Base-by-base conservation (phyloP, 1,140 invertebrate genomes). In the Liolophura sinensis region DNA sequence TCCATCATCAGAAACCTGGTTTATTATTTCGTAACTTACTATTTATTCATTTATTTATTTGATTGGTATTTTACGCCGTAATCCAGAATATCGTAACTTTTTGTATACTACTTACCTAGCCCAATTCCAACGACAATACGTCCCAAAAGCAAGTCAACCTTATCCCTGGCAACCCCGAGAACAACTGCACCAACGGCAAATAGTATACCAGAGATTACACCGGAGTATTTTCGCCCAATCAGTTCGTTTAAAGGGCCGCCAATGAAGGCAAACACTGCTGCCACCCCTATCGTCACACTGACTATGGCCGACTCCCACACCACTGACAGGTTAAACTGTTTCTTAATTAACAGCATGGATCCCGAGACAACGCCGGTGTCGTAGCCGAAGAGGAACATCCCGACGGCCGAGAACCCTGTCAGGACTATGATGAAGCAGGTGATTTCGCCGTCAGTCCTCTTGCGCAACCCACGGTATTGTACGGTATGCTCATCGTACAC, bases 331-430 rank as follows among this genome's bases (percentile, higher is more conserved):
- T 73, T 58, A 64, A 76, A 80, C 48, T 73, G 63, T n/a, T 77
- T 69, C 54, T 71, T 71, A 46, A 82, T 78, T 18, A 89, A 82
- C 22, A 90, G 76, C 87, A 90, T 88, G 15, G 89, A 88, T 6
- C 88, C 88, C 0, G 88, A 89, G 6, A 90, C 86, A 46, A 90
- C 88, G 5, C 89, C 89, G 0, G 89, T 90, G 70, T 90, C 89
- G 79, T 90, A 90, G n/a, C 89, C 89, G 74, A 90, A 90, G 6
- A 90, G 79, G 62, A 90, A 88, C 7, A 89, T 88, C 12, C 89
- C 89, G 47, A 90, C 73, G 0, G 80, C 79, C 0, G 81, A 78
- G 51, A 82, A 80, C 49, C 74, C 71, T 40, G 81, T 78, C 50
- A 83, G 54, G 27, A 79, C 31, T 3, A 40, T 40, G 31, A 40